phyloP scores from a whole-genome alignment of 2,888 invertebrate genomes.

The Callyntrura guangdongensis region DNA sequence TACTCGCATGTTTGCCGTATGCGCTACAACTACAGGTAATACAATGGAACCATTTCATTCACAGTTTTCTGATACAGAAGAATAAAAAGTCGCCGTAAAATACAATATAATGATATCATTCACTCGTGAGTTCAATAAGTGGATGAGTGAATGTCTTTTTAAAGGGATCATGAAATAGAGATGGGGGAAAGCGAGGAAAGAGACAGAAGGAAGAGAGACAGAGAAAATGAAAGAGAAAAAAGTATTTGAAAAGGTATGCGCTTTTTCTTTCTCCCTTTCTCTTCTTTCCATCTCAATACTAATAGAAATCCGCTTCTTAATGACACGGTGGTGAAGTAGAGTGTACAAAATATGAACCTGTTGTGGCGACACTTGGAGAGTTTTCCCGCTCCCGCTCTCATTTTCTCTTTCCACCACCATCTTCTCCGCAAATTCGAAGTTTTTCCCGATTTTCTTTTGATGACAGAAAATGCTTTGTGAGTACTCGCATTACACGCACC shows the following conservation, averaged over 20 bases:
- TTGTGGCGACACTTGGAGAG: conserved; percentile 62
- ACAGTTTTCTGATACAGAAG: conserved; percentile 3
- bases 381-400: conserved; percentile 13
- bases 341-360: conserved; percentile 64
- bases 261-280: conserved; percentile 47
- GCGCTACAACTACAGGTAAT: background rate
- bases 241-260: conserved; percentile 64
- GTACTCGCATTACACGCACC: conserved; percentile 36
- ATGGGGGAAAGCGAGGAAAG: conserved; percentile 20
- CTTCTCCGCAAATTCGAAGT: conserved; percentile 28
- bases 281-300: conserved; percentile 17
- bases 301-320: conserved; percentile 37
- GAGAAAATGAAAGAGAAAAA: conserved; percentile 7
- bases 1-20: conserved; percentile 24
- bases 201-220: conserved; percentile 8
- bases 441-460: conserved; percentile 66
- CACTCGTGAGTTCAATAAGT: conserved; percentile 50
- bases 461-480: conserved; percentile 47
- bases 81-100: conserved; percentile 12
- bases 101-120: conserved; percentile 66
- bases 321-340: conserved; percentile 24
- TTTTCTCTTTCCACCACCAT: conserved; percentile 56
- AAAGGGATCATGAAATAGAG: conserved; percentile 20
- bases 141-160: conserved; percentile 69
- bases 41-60: conserved; percentile 5